These are phyloP conservation scores for Mormyrus lacerda DNA, from an alignment of 2,113 vertebrate species.

Conservation along the genomic window DNA sequence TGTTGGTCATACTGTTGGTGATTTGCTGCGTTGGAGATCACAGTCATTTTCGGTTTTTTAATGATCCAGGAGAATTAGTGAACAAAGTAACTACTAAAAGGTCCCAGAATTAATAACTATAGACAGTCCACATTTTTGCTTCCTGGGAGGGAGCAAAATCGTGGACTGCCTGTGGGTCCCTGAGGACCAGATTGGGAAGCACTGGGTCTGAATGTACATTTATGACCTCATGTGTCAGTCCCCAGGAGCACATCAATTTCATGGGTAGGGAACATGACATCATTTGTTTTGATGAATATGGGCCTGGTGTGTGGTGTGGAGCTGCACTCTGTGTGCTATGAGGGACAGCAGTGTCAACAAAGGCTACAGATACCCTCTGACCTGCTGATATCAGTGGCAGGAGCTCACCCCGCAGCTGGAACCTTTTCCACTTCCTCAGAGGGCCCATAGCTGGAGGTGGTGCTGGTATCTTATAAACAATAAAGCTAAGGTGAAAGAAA, in stretches of 20 bases:
- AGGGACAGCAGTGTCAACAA: neutral
- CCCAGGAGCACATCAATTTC: neutral
- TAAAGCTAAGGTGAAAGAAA: neutral
- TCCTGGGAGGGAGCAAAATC: neutral
- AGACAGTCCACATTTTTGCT: neutral
- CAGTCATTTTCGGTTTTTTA: neutral
- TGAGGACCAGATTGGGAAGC: neutral
- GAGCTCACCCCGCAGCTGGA: neutral
- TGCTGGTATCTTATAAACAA: neutral
- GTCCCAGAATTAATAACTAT: neutral
- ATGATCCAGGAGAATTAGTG: too few relatives aligned
- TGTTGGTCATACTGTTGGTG: neutral
- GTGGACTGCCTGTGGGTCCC: neutral
- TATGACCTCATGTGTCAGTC: neutral
- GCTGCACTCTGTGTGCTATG: neutral
- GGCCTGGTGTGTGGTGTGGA: neutral
- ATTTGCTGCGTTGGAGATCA: neutral
- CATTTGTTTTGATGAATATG: neutral
- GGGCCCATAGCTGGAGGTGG: slow-evolving; percentile 8
- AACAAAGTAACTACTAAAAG: too few relatives aligned
- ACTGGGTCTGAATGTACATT: neutral
- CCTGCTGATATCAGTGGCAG: slow-evolving; percentile 12
- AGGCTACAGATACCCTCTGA: slow-evolving; percentile 30
- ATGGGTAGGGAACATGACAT: neutral
- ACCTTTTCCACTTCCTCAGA: neutral